Evolutionary conservation across 2,113 vertebrate species (phyloP).

Genomic region (Bujurquina vittata): DNA sequence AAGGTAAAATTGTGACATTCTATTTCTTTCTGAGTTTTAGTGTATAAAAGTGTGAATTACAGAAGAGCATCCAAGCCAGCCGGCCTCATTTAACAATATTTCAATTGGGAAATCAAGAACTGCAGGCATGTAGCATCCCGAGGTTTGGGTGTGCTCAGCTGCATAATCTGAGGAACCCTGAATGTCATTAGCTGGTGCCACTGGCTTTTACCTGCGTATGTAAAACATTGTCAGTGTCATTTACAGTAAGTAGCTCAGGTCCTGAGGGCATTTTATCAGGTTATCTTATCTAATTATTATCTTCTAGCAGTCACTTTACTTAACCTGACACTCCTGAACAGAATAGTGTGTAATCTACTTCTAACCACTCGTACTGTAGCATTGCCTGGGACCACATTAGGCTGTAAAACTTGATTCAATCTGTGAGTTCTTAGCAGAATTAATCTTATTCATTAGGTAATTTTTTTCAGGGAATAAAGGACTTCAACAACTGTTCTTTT

Average conservation of each 20-base stretch:
- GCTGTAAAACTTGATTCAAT: not conserved
- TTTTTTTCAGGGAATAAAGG: not conserved
- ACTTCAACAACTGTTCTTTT: not conserved
- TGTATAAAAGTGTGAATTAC: not conserved
- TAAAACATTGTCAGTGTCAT: not conserved
- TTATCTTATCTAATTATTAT: not conserved
- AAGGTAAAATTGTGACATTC: not conserved
- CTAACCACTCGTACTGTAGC: not conserved
- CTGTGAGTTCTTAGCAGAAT: not conserved
- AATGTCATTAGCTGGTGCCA: not conserved
- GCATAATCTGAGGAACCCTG: not conserved
- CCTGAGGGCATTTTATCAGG: not conserved
- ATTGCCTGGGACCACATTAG: not conserved
- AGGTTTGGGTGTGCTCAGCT: conserved; percentile 24
- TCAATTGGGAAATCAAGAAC: conserved; percentile 77
- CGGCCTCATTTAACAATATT: conserved; percentile 63
- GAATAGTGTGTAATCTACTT: not conserved
- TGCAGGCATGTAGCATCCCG: conserved; percentile 71
- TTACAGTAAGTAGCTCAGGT: not conserved
- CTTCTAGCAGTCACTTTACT: not conserved
- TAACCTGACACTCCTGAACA: not conserved
- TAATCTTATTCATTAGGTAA: not conserved
- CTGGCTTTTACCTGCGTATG: not conserved
- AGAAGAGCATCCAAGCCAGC: not conserved
- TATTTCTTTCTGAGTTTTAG: not conserved